A percentile compares a stretch with the other conserved stretches of the same genome.
phyloP scores from a whole-genome alignment of 2,113 vertebrate genomes.

The Apodemus speciosus region DNA sequence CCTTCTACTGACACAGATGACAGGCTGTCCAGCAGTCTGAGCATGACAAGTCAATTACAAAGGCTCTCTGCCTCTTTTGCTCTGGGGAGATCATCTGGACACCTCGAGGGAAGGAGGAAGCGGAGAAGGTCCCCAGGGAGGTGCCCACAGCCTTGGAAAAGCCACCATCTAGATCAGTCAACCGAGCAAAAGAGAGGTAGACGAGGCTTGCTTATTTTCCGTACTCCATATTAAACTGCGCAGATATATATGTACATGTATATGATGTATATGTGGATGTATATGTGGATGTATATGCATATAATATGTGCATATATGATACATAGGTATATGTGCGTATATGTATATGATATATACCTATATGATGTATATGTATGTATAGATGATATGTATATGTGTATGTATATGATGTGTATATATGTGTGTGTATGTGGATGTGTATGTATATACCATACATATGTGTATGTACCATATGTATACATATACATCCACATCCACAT shows the following conservation, averaged over 20 bases:
- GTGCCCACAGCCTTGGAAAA: not conserved
- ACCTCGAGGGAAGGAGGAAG: not conserved
- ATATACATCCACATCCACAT: too few species aligned
- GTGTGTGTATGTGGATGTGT: not conserved
- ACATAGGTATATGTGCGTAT: not conserved
- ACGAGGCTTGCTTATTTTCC: not conserved
- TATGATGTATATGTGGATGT: too few species aligned
- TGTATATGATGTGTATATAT: too few species aligned
- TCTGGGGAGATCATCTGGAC: not conserved
- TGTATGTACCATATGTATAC: too few species aligned
- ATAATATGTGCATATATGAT: too few species aligned
- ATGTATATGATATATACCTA: too few species aligned
- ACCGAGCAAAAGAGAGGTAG: not conserved
- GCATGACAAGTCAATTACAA: slow-evolving; percentile 51
- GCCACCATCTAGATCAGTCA: not conserved
- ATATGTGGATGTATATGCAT: not conserved
- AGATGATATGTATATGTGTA: too few species aligned
- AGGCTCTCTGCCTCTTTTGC: slow-evolving; percentile 6
- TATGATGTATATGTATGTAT: too few species aligned
- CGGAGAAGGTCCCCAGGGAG: not conserved
- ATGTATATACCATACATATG: too few species aligned
- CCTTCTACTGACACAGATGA: slow-evolving; percentile 15
- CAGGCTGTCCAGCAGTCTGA: slow-evolving; percentile 50
- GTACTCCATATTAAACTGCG: not conserved
- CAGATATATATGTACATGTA: too few species aligned